These are phyloP conservation scores for Epirrhoe tristata DNA, from an alignment of 2,888 invertebrate genomes.

Conservation along the genomic window DNA sequence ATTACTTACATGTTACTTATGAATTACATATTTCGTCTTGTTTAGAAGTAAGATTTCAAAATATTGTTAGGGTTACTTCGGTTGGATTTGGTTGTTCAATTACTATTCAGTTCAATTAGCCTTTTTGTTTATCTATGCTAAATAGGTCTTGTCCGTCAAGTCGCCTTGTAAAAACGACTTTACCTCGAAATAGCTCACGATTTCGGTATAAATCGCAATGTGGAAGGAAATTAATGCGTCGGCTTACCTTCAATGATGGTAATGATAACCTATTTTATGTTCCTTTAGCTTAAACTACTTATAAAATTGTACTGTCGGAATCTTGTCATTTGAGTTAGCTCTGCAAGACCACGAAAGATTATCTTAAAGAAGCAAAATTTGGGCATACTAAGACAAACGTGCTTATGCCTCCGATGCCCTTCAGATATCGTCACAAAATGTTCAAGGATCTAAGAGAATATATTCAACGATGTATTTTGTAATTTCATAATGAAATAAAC, in stretches of 20 bases:
- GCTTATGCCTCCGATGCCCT: too few species aligned
- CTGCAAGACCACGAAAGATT: too few species aligned
- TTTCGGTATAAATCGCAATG: constrained; percentile 57
- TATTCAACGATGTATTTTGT: too few species aligned
- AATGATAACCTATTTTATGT: constrained; percentile 42
- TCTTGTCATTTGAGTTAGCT: too few species aligned
- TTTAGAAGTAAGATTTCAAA: too few species aligned
- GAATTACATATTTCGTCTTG: too few species aligned
- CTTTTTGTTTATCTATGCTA: constrained; percentile 3
- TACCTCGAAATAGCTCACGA: constrained; percentile 54
- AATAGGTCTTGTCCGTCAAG: not conserved
- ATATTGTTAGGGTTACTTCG: not conserved
- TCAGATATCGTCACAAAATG: too few species aligned
- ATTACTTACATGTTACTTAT: too few species aligned
- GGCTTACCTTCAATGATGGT: constrained; percentile 50
- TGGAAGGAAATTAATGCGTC: constrained; percentile 55
- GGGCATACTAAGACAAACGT: too few species aligned
- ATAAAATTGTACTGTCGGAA: not conserved
- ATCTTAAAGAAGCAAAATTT: too few species aligned
- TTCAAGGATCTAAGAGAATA: too few species aligned
- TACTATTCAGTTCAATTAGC: not conserved
- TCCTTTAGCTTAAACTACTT: constrained; percentile 18
- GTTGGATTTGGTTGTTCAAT: not conserved
- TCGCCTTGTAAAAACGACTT: constrained; percentile 13
- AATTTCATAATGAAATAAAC: too few species aligned